Percentiles rank a stretch among this genome's conserved stretches.
Conservation (phyloP, 2,797 vertebrate species). For the Enteromius thamalakanensis region DNA sequence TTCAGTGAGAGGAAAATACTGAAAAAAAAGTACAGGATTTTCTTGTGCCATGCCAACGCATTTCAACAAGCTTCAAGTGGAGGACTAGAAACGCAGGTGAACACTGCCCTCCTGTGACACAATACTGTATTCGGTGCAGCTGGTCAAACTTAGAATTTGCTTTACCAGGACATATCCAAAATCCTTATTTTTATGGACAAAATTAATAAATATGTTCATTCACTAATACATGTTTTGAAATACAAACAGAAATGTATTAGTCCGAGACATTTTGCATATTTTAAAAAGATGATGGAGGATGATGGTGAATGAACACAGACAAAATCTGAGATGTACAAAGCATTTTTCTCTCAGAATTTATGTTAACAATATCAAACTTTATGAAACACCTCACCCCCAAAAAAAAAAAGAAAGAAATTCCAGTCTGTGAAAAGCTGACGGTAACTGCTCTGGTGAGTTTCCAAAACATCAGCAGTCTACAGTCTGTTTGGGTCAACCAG, state of each 20-base stretch:
- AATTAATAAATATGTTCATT: neutral
- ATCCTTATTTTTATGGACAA: too few relatives aligned
- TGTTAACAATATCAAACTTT: neutral
- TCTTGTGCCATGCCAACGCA: constrained; percentile 16
- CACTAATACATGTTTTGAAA: neutral
- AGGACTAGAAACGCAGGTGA: constrained; percentile 22
- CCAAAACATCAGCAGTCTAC: constrained; percentile 42
- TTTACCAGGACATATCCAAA: neutral
- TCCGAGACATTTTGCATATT: neutral
- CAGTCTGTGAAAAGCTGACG: constrained; percentile 1
- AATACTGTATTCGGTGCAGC: neutral
- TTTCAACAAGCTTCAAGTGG: neutral
- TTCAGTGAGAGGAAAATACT: constrained; percentile 6
- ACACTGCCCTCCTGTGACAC: constrained; percentile 57
- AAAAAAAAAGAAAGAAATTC: neutral
- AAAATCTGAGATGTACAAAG: neutral
- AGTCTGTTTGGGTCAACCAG: constrained; percentile 15
- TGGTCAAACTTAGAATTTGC: neutral
- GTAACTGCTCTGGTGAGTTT: constrained; percentile 25
- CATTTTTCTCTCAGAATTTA: neutral
- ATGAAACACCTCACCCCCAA: too few relatives aligned
- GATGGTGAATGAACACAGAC: neutral
- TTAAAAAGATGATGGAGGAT: neutral
- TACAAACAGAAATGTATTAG: neutral
- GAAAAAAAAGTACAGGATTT: constrained; percentile 31